Conservation (phyloP, 2,888 invertebrate genomes). For the Nymphalis urticae region DNA sequence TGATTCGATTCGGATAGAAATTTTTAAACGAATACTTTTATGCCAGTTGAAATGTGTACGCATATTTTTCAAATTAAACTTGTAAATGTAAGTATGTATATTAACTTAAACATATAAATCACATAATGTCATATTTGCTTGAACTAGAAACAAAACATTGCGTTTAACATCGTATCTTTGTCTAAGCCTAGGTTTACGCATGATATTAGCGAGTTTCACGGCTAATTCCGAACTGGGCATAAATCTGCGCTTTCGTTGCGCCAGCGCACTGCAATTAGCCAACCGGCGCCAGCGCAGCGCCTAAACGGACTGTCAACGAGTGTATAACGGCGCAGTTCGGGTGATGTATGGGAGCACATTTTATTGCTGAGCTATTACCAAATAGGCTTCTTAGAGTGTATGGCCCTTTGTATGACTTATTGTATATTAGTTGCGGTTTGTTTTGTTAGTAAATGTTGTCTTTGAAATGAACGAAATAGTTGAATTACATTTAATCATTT, state of each 20-base stretch:
- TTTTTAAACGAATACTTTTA: too few species aligned
- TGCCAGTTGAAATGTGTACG: too few species aligned
- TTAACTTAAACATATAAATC: background rate
- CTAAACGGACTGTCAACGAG: conserved; percentile 35
- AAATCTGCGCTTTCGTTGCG: conserved; percentile 51
- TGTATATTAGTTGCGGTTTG: conserved; percentile 1
- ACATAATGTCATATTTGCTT: background rate
- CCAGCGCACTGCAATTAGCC: conserved; percentile 46
- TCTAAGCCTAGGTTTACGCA: conserved; percentile 4
- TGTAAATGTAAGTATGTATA: background rate
- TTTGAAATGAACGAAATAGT: too few species aligned
- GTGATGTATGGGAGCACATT: conserved; percentile 34
- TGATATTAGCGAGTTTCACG: conserved; percentile 22
- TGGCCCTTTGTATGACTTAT: background rate
- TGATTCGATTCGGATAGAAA: too few species aligned
- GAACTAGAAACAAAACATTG: background rate
- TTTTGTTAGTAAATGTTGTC: background rate
- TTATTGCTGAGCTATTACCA: conserved; percentile 21
- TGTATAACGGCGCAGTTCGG: conserved; percentile 13
- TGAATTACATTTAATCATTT: too few species aligned
- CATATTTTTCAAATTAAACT: too few species aligned
- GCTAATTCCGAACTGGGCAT: conserved; percentile 46
- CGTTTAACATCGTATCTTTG: background rate
- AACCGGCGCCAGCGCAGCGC: conserved; percentile 42
- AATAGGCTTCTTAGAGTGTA: conserved; percentile 6